These are phyloP conservation scores for Dromas ardeola DNA, from an alignment of 2,113 vertebrate genomes.

Conservation along the genomic window DNA sequence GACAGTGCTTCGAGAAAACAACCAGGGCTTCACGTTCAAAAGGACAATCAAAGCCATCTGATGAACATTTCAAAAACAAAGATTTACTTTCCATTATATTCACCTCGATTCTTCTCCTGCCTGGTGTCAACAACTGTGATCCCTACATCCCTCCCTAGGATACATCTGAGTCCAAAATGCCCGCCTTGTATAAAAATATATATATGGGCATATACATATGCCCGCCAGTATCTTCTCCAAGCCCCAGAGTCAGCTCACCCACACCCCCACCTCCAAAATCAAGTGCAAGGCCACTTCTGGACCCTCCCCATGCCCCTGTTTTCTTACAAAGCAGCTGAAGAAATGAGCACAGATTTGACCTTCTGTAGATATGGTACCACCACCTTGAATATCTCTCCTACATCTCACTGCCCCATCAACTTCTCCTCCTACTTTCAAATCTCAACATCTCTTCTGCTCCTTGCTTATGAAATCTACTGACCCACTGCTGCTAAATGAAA, in stretches of 20 bases:
- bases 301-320: neutral
- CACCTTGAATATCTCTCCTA: neutral
- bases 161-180: rapidly evolving
- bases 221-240: neutral
- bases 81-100: neutral
- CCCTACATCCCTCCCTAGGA: neutral
- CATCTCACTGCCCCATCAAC: neutral
- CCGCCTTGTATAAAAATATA: neutral
- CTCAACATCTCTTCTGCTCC: neutral
- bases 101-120: neutral
- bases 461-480: neutral
- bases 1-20: neutral
- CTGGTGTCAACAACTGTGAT: neutral
- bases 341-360: rapidly evolving
- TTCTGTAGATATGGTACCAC: rapidly evolving
- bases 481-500: neutral
- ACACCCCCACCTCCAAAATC: neutral
- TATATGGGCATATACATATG: neutral
- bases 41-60: neutral
- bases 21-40: neutral
- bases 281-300: neutral
- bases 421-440: neutral
- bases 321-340: neutral
- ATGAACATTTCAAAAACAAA: neutral
- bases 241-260: neutral